Conservation (phyloP, 2,888 invertebrate species). For the Oscheius myriophilus region DNA sequence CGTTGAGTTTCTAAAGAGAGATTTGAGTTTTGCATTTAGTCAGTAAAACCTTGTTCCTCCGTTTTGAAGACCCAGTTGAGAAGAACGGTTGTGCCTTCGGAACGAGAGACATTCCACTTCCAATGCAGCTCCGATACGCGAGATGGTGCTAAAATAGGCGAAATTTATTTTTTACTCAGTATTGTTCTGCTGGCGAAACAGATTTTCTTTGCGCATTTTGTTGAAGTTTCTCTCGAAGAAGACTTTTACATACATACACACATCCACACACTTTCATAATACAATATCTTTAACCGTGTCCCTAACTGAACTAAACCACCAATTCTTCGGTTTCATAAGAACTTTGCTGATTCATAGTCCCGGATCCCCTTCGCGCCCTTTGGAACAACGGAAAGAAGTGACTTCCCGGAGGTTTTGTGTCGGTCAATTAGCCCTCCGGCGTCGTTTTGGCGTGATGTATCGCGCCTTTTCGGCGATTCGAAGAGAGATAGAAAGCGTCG, state of each 20-base stretch:
- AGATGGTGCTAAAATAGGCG: conserved; percentile 41
- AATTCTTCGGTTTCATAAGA: too few relatives aligned
- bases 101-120: conserved; percentile 40
- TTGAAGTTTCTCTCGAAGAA: too few relatives aligned
- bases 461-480: conserved; percentile 27
- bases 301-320: too few relatives aligned
- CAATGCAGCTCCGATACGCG: conserved; percentile 34
- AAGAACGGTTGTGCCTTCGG: conserved; percentile 34
- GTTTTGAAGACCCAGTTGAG: conserved; percentile 41
- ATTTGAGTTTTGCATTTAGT: not conserved
- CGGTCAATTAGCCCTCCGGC: conserved; percentile 12
- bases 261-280: too few relatives aligned
- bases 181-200: too few relatives aligned
- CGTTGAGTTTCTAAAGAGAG: not conserved
- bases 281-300: too few relatives aligned
- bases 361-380: too few relatives aligned
- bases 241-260: too few relatives aligned
- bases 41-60: conserved; percentile 17
- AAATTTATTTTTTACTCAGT: too few relatives aligned
- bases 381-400: not conserved
- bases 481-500: conserved; percentile 10
- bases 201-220: too few relatives aligned
- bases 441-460: conserved; percentile 29
- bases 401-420: conserved; percentile 4
- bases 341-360: too few relatives aligned